Conservation (phyloP, 2,888 invertebrate genomes). For the Omphaloscelis lunosa region DNA sequence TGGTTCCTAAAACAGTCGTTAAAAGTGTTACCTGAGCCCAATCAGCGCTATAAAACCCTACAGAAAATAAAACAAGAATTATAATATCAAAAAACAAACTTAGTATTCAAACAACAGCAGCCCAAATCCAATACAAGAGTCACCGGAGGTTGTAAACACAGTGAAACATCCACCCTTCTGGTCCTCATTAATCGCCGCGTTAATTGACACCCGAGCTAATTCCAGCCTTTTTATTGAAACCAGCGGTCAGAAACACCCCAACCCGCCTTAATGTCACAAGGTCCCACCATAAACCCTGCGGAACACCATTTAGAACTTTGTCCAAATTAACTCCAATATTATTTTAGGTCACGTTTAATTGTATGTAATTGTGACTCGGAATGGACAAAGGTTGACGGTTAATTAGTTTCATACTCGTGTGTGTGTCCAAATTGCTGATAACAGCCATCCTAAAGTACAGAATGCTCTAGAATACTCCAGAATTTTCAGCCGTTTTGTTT, state of each 20-base stretch:
- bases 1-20: no score
- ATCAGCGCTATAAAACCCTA: background rate
- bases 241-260: conserved; percentile 53
- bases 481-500: conserved; percentile 54
- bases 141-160: conserved; percentile 47
- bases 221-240: conserved; percentile 67
- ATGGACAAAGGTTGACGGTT: conserved; percentile 71
- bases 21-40: background rate
- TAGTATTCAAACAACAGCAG: conserved; percentile 23
- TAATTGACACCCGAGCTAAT: conserved; percentile 65
- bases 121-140: conserved; percentile 38
- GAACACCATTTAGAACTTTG: conserved; percentile 70
- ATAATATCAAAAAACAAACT: conserved; percentile 14
- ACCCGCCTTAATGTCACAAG: conserved; percentile 48
- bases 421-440: conserved; percentile 60
- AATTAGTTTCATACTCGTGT: conserved; percentile 63
- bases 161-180: conserved; percentile 43
- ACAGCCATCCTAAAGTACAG: conserved; percentile 37
- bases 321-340: conserved; percentile 75
- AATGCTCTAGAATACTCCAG: conserved; percentile 27
- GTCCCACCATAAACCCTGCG: conserved; percentile 64
- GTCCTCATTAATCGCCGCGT: conserved; percentile 63
- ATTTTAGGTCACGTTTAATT: conserved; percentile 77
- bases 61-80: conserved; percentile 10
- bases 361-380: conserved; percentile 72